Evolutionary conservation across 2,888 invertebrate genomes (phyloP), one percentile per base, ranked within the genome.

Genomic region (Meiosimyza decipiens): DNA sequence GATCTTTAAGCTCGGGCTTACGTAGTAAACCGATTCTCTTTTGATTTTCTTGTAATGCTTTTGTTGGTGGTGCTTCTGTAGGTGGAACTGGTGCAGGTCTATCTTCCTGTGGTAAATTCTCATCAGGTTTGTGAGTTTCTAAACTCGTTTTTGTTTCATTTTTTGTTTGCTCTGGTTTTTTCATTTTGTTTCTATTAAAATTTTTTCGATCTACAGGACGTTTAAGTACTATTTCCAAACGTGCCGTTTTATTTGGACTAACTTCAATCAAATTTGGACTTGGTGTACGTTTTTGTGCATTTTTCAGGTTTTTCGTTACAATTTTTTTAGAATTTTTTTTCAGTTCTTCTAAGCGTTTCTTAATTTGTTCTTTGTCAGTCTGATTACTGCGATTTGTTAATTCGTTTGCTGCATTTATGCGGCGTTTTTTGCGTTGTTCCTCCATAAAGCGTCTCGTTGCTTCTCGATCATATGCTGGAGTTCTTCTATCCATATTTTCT

Each of bases 381-480:
- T 73, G 65, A 18, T 74, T 13, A 22, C 75, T 85, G 75, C 69
- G 84, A 82, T 60, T n/a, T 33, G 70, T 52, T 3, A 28, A 40
- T 9, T 7, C 28, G 9, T 11, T 33, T 33, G 59, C 28, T 28
- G 59, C 59, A 22, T 22, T 60, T 9, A 22, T 83, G 57, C 84
- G 81, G 12, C 90, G 83, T 78, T 89, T 89, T 71, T 88, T 88
- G 77, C 87, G 88, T 81, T 91, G 90, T 77, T 88, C 89, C 76
- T 88, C 88, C 77, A 91, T 91, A 80, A 88, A 91, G 75, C 88
- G 88, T 6, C 89, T 84, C 1, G 90, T 88, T 76, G 88, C 88
- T 68, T 89, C 88, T 1, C 87, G 85, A 82, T 90, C 88, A 79
- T 91, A 90, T 71, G 79, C 76, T 1, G 40, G 40, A 74, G 81